These are phyloP conservation scores for Cherax destructor DNA, from an alignment of 1,140 invertebrate genomes.

Conservation along the genomic window DNA sequence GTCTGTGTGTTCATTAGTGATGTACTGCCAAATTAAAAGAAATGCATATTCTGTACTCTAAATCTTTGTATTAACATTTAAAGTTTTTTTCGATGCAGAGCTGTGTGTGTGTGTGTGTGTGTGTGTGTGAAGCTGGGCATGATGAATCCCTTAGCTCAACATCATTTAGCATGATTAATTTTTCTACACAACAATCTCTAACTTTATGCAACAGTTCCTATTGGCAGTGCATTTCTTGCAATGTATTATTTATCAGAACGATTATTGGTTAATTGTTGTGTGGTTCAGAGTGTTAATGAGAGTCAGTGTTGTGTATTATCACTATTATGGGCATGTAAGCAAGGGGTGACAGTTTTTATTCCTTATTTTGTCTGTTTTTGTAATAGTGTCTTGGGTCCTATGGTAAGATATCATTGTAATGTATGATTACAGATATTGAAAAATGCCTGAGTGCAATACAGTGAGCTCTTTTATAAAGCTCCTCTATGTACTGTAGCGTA, in stretches of 20 bases:
- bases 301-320: constrained; percentile 14
- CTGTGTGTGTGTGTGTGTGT: too few species aligned
- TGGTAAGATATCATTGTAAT: too few species aligned
- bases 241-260: constrained; percentile 24
- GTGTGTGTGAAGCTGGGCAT: not conserved
- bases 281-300: constrained; percentile 36
- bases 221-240: constrained; percentile 38
- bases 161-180: not conserved
- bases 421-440: too few species aligned
- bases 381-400: too few species aligned
- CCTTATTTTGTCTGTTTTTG: not conserved
- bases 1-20: constrained; percentile 43
- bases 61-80: too few species aligned
- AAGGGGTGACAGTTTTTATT: not conserved
- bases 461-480: too few species aligned
- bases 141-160: not conserved
- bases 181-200: not conserved
- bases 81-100: too few species aligned
- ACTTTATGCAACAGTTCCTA: constrained; percentile 29
- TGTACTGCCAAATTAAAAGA: constrained; percentile 30
- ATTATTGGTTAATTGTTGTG: constrained; percentile 45
- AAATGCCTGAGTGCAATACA: too few species aligned
- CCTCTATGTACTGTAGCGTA: too few species aligned
- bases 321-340: not conserved
- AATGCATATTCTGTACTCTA: not conserved